A percentile compares a stretch with the other conserved stretches of the same genome.
phyloP scores from a whole-genome alignment of 2,113 vertebrate genomes.

The Psittacara wagleri region DNA sequence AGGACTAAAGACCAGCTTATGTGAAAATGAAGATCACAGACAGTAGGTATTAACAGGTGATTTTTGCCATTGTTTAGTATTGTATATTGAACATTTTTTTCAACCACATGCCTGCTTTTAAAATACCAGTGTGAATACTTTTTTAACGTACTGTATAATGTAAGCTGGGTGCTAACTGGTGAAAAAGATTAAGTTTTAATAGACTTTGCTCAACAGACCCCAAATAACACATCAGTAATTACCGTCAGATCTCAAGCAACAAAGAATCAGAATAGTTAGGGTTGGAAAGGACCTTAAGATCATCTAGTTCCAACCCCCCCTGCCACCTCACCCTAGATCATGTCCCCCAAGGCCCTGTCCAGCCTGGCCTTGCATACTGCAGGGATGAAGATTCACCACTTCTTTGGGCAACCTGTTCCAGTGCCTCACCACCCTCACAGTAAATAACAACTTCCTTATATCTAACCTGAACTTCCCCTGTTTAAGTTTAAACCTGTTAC shows the following conservation, averaged over 20 bases:
- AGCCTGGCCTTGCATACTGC: not conserved
- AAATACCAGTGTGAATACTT: not conserved
- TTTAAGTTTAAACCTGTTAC: not conserved
- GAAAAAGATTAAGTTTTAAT: conserved; percentile 58
- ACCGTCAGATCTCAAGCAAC: conserved; percentile 34
- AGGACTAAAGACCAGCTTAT: not conserved
- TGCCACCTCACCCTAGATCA: not conserved
- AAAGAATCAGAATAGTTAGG: not conserved
- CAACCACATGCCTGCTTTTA: not conserved
- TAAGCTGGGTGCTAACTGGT: conserved; percentile 14
- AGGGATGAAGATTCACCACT: not conserved
- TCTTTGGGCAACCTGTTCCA: not conserved
- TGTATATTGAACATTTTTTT: not conserved
- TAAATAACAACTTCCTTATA: not conserved
- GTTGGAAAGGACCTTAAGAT: not conserved
- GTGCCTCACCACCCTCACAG: not conserved
- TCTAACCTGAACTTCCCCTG: not conserved
- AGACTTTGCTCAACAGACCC: conserved; percentile 46
- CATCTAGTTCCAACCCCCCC: not conserved
- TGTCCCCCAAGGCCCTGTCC: not conserved
- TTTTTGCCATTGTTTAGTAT: not conserved
- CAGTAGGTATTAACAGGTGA: not conserved
- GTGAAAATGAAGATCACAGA: not conserved
- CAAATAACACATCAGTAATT: conserved; percentile 52
- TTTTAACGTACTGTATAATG: not conserved